Evolutionary conservation across 2,888 invertebrate genomes (phyloP).

Genomic region (Amaurobius ferox): DNA sequence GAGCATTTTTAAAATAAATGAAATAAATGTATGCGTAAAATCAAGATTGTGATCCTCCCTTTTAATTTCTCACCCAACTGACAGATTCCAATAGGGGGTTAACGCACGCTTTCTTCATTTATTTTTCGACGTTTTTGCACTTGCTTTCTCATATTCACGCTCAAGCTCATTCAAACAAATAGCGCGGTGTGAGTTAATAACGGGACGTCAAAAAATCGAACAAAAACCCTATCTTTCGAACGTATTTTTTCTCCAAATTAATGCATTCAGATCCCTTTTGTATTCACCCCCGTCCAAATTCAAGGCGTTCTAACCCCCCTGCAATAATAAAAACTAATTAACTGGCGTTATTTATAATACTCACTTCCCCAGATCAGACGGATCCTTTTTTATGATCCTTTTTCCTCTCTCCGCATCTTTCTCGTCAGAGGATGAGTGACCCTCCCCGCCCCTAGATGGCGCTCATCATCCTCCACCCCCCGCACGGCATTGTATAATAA

Average conservation of each 20-base stretch:
- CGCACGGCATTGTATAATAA: constrained; percentile 70
- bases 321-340: constrained; percentile 70
- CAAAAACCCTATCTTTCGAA: constrained; percentile 6
- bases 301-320: background rate
- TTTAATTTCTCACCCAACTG: constrained; percentile 5
- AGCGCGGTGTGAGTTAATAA: constrained; percentile 10
- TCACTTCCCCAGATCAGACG: constrained; percentile 25
- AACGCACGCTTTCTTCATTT: background rate
- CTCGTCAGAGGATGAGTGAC: constrained; percentile 23
- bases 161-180: constrained; percentile 3
- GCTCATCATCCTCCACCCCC: constrained; percentile 10
- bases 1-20: too few species aligned
- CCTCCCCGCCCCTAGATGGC: constrained; percentile 43
- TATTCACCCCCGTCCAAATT: constrained; percentile 3
- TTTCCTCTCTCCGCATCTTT: constrained; percentile 20
- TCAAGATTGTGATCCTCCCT: too few species aligned
- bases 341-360: constrained; percentile 70
- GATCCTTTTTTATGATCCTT: constrained; percentile 26
- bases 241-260: constrained; percentile 28
- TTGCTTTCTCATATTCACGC: constrained; percentile 4
- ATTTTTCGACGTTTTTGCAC: background rate
- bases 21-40: too few species aligned
- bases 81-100: constrained; percentile 5
- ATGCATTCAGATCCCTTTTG: constrained; percentile 27
- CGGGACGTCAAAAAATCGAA: constrained; percentile 12